Conservation (phyloP, 2,888 invertebrate species). For the Eupithecia subfuscata region DNA sequence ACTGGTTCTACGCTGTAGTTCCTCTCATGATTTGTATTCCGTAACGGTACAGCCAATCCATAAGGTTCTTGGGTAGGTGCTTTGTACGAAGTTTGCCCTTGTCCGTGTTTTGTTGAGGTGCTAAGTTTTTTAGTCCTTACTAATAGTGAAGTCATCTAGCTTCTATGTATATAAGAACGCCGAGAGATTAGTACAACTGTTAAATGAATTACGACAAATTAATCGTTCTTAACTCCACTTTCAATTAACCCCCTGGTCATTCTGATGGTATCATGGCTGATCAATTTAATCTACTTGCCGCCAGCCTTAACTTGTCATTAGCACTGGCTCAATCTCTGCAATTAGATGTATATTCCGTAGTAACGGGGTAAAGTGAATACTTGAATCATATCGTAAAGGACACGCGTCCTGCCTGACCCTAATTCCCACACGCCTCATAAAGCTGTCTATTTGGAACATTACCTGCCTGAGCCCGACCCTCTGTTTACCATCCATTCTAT, state of each 20-base stretch:
- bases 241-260: background rate
- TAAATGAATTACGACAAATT: background rate
- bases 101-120: conserved; percentile 36
- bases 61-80: conserved; percentile 16
- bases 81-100: conserved; percentile 32
- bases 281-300: background rate
- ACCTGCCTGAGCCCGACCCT: conserved; percentile 60
- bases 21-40: conserved; percentile 30
- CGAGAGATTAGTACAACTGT: background rate
- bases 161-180: background rate
- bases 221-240: background rate
- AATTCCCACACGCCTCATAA: conserved; percentile 70
- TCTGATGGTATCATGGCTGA: background rate
- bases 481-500: conserved; percentile 62
- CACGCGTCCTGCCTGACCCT: conserved; percentile 67
- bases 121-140: conserved; percentile 25
- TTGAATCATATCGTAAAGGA: conserved; percentile 68
- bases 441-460: conserved; percentile 69
- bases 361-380: conserved; percentile 49
- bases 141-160: conserved; percentile 33
- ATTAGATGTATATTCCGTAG: conserved; percentile 22
- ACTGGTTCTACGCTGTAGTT: conserved; percentile 23
- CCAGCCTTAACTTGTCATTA: background rate
- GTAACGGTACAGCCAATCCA: conserved; percentile 15
- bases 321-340: conserved; percentile 5